Evolutionary conservation across 2,888 invertebrate genomes (phyloP).

Genomic region (Hypomecis punctinalis): DNA sequence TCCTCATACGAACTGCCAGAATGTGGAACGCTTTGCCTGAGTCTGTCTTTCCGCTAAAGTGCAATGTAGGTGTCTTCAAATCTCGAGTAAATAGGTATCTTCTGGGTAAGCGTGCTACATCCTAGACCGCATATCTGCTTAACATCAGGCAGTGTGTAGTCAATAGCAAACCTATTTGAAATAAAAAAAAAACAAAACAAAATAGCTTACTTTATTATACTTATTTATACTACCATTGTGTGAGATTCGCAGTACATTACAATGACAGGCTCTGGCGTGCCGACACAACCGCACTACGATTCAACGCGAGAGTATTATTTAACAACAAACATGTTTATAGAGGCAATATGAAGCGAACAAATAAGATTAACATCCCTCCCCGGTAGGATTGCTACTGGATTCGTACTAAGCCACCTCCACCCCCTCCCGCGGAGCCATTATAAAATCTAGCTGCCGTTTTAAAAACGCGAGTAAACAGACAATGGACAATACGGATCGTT

Average conservation of each 20-base stretch:
- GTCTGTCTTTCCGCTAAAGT: too few relatives aligned
- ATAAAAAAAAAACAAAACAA: too few relatives aligned
- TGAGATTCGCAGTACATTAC: neutral
- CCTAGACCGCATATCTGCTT: too few relatives aligned
- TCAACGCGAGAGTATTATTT: slow-evolving; percentile 27
- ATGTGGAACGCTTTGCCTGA: too few relatives aligned
- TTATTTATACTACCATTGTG: neutral
- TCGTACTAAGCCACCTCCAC: neutral
- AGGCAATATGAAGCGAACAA: slow-evolving; percentile 36
- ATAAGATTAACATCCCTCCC: slow-evolving; percentile 37
- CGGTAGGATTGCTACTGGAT: slow-evolving; percentile 2
- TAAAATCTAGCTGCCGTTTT: slow-evolving; percentile 34
- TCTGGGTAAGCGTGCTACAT: too few relatives aligned
- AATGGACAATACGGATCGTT: slow-evolving; percentile 31
- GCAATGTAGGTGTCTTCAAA: too few relatives aligned
- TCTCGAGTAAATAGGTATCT: too few relatives aligned
- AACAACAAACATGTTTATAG: slow-evolving; percentile 34
- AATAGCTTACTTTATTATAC: too few relatives aligned
- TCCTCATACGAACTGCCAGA: too few relatives aligned
- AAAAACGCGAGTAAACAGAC: slow-evolving; percentile 34
- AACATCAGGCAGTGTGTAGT: too few relatives aligned
- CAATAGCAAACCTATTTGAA: too few relatives aligned
- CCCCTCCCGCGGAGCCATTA: slow-evolving; percentile 18
- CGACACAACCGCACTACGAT: slow-evolving; percentile 25
- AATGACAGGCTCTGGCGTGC: slow-evolving; percentile 8